Evolutionary conservation across 2,888 invertebrate species (phyloP), one percentile per base, ranked within the genome.

Genomic region (Megaustenia siamemsis): DNA sequence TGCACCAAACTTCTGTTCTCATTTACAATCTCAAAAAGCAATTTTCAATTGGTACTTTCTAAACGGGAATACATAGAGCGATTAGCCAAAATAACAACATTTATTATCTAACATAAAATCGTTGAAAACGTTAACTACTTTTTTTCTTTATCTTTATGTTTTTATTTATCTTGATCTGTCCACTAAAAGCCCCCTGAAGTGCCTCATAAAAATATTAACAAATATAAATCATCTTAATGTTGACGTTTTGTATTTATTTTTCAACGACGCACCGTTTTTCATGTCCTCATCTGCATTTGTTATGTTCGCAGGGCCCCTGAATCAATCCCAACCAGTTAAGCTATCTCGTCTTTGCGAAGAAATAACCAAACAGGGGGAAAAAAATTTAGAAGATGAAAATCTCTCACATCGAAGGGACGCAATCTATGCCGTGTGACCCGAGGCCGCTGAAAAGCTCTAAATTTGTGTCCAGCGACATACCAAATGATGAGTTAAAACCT

Each of bases 381-480:
- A 73, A 15, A 32, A 73, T 1, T 28, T 3, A 32, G n/a, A 1
- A 73, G 21, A 73, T 73, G 73, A 73, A 49, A 73, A 73, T 49
- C 73, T 49, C 53, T 73, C 73, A 32, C 2, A 10, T 18, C 2
- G 49, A 32, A 28, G 73, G 32, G 32, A 45, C 45, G 24, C 45
- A 73, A 32, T 73, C 32, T 18, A 18, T 32, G 45, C 49, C 21
- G 15, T 18, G 21, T 32, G 49, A 49, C 73, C 73, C 49, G 5
- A 18, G n/a, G 35, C 32, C 12, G 10, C 28, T 49, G 18, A 32
- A 32, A 73, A 43, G 73, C 32, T 60, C 56, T 60, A 60, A 77
- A 77, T 77, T 24, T 77, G 40, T 28, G 77, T 60, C 49, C 77
- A 38, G 38, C 60, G 40, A 77, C 38, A 38, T 56, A 77, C 40